Conservation (phyloP, 2,797 vertebrate species). For the Hippocampus kuda region DNA sequence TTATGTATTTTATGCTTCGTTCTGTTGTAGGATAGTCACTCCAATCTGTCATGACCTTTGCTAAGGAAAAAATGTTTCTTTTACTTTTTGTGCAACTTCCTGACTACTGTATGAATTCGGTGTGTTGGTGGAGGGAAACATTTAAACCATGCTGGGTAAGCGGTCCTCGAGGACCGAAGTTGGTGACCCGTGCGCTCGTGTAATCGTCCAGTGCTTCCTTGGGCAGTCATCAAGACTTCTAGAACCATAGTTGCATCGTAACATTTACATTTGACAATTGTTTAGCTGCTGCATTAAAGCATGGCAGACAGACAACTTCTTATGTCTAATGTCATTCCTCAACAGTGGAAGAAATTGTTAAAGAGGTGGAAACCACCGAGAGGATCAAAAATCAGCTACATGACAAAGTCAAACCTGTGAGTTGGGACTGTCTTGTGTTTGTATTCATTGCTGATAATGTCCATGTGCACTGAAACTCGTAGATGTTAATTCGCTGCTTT, state of each 20-base stretch:
- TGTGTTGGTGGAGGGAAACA: no score
- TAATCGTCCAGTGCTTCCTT: no score
- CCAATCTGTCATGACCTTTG: background rate
- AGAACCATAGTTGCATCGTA: background rate
- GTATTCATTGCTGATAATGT: background rate
- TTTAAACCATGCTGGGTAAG: no score
- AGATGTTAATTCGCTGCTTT: background rate
- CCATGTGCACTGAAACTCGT: no score
- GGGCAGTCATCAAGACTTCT: background rate
- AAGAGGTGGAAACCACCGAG: constrained; percentile 83
- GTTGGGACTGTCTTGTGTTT: constrained; percentile 34
- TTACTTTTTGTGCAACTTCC: no score
- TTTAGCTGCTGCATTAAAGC: background rate
- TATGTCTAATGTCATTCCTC: constrained; percentile 14
- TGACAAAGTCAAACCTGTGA: constrained; percentile 66
- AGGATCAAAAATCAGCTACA: constrained; percentile 73
- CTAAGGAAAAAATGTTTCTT: background rate
- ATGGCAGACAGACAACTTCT: constrained; percentile 6
- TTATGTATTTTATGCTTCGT: background rate
- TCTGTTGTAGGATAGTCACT: background rate
- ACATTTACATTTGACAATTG: background rate
- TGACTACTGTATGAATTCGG: no score
- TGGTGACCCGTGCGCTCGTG: no score
- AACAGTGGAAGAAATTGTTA: constrained; percentile 81
- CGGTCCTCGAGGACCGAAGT: no score